Percentiles rank a stretch among this genome's conserved stretches.
Conservation (phyloP, 2,888 invertebrate genomes). For the Folsomia candida region DNA sequence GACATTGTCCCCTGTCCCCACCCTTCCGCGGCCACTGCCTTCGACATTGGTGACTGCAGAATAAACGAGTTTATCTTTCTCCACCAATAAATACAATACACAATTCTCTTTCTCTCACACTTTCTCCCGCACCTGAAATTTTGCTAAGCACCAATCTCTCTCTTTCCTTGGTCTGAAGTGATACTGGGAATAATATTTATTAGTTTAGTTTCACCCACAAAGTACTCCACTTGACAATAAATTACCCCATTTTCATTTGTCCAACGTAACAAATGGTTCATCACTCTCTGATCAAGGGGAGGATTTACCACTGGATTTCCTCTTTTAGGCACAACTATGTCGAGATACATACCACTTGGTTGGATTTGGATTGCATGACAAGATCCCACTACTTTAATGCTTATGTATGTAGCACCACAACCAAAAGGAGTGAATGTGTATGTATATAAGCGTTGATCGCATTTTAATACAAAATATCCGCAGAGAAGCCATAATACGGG, state of each 20-base stretch:
- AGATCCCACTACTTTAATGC: not conserved
- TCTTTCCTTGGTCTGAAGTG: not conserved
- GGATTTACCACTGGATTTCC: not conserved
- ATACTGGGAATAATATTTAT: too few relatives aligned
- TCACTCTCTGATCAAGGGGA: not conserved
- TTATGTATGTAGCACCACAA: too few relatives aligned
- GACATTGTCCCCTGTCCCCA: too few relatives aligned
- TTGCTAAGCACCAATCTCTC: not conserved
- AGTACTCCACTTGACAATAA: too few relatives aligned
- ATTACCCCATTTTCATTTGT: not conserved
- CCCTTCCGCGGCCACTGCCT: not conserved
- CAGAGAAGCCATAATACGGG: not conserved
- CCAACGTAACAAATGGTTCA: not conserved
- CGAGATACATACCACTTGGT: not conserved
- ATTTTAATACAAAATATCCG: conserved; percentile 6
- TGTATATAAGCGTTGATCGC: conserved; percentile 4
- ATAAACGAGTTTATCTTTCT: not conserved
- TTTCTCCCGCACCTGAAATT: not conserved
- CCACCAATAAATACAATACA: not conserved
- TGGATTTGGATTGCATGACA: not conserved
- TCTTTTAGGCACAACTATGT: not conserved
- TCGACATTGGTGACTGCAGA: not conserved
- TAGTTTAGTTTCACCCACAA: too few relatives aligned
- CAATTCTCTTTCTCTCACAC: not conserved
- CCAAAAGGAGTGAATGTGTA: too few relatives aligned